These are phyloP conservation scores for Podabrus alpinus DNA, from an alignment of 2,888 invertebrate genomes.

Conservation along the genomic window DNA sequence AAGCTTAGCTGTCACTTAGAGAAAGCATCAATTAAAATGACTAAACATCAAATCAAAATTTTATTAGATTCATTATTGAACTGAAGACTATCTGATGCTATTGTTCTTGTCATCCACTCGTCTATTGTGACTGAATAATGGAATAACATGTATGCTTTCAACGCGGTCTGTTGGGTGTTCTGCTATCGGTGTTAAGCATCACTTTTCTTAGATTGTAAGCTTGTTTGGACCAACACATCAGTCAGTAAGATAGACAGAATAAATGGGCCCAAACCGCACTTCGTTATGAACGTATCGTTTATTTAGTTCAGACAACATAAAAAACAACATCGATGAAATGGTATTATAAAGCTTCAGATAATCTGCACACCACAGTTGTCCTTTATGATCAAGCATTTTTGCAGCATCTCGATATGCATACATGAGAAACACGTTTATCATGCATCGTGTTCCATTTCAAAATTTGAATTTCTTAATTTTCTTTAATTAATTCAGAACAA, in stretches of 20 bases:
- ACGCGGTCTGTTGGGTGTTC: conserved; percentile 12
- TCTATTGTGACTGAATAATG: conserved; percentile 20
- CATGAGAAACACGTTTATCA: neutral
- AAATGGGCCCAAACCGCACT: conserved; percentile 27
- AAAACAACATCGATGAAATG: conserved; percentile 30
- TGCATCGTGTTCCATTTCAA: neutral
- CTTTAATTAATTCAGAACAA: neutral
- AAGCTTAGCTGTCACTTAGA: neutral
- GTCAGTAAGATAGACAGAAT: conserved; percentile 23
- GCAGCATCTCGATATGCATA: neutral
- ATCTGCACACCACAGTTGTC: conserved; percentile 12
- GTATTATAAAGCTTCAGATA: conserved; percentile 14
- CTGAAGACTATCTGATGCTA: conserved; percentile 22
- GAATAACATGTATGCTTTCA: conserved; percentile 25
- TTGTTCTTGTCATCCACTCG: conserved; percentile 20
- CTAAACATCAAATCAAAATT: conserved; percentile 34
- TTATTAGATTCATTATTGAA: conserved; percentile 32
- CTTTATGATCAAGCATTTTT: conserved; percentile 7
- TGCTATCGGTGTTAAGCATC: conserved; percentile 15
- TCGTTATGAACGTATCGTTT: conserved; percentile 24
- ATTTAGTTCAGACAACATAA: conserved; percentile 20
- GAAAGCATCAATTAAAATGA: conserved; percentile 4
- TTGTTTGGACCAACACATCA: conserved; percentile 26
- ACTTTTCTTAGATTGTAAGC: conserved; percentile 14
- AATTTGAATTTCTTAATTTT: neutral